phyloP scores from a whole-genome alignment of 1,140 invertebrate genomes.

The Drosophila yakuba region DNA sequence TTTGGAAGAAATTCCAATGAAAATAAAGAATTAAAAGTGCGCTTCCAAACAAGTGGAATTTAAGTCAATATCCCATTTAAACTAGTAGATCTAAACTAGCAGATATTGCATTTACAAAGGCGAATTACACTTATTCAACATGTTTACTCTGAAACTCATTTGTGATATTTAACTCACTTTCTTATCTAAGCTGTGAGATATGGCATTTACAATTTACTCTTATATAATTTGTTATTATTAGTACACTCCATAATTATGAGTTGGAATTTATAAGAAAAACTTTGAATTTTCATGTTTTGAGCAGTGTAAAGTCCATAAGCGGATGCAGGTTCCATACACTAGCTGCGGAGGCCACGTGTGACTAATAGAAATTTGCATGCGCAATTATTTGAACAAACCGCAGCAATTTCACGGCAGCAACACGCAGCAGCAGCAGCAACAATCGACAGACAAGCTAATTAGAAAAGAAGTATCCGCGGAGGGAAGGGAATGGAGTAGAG shows the following conservation, averaged over 20 bases:
- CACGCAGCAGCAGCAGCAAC: conserved; percentile 47
- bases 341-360: conserved; percentile 41
- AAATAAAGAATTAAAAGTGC: background rate
- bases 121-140: too few species aligned
- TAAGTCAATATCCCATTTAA: too few species aligned
- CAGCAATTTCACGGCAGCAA: conserved; percentile 77
- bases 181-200: too few species aligned
- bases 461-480: conserved; percentile 57
- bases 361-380: conserved; percentile 82
- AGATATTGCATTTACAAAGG: too few species aligned
- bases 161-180: too few species aligned
- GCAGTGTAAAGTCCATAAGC: conserved; percentile 16
- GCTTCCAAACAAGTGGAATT: background rate
- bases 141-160: too few species aligned
- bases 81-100: too few species aligned
- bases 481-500: background rate
- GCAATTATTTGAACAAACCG: conserved; percentile 82
- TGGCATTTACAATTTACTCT: too few species aligned
- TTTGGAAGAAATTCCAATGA: background rate
- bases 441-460: conserved; percentile 72
- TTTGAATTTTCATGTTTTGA: background rate
- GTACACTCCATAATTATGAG: too few species aligned
- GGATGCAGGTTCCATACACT: conserved; percentile 26
- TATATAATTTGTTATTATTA: too few species aligned
- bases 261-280: background rate